Evolutionary conservation across 2,888 invertebrate species (phyloP).

Genomic region (Lycocerus yunnanus): DNA sequence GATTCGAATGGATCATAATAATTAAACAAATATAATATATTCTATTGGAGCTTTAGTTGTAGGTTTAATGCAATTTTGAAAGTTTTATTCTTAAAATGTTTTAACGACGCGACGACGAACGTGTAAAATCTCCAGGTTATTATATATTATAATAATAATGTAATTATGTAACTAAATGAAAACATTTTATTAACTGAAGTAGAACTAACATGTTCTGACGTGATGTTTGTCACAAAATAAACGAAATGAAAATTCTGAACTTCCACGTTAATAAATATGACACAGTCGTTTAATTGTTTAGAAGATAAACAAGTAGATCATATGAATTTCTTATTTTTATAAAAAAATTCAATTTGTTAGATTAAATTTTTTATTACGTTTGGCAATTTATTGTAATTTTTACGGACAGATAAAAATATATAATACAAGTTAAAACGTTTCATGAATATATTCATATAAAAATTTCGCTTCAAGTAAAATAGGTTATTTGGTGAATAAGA

Average conservation of each 20-base stretch:
- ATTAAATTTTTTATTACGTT: conserved; percentile 5
- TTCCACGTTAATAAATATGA: not conserved
- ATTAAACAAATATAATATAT: not conserved
- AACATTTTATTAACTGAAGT: not conserved
- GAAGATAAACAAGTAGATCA: not conserved
- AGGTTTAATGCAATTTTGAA: too few species aligned
- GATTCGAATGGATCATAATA: too few species aligned
- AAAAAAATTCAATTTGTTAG: not conserved
- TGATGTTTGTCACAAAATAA: not conserved
- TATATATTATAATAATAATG: too few species aligned
- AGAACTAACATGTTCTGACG: not conserved
- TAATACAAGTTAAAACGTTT: not conserved
- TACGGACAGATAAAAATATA: not conserved
- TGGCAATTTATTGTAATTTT: not conserved
- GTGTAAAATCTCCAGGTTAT: too few species aligned
- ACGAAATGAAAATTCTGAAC: not conserved
- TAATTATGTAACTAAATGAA: not conserved
- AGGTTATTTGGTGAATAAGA: not conserved
- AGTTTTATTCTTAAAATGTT: not conserved
- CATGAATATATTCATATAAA: not conserved
- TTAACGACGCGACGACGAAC: too few species aligned
- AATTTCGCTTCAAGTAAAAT: not conserved
- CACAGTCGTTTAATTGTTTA: not conserved
- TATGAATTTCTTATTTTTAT: not conserved
- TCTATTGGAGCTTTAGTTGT: too few species aligned